Evolutionary conservation across 2,888 invertebrate genomes (phyloP).

Genomic region (Dione juno): DNA sequence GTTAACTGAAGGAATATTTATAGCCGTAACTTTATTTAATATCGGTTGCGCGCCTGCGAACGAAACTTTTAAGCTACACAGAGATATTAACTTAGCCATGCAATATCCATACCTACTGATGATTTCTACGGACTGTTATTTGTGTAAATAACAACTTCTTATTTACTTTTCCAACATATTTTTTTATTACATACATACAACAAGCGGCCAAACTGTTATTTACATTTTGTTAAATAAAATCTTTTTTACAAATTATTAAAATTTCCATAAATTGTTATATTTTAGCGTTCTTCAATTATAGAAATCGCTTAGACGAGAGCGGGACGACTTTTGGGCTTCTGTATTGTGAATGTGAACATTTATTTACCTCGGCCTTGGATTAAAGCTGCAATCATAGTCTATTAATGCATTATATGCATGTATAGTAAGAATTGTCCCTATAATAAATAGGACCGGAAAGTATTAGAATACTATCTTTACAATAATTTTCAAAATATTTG

Average conservation of each 20-base stretch:
- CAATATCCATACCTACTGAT: conserved; percentile 43
- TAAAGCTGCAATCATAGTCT: not conserved
- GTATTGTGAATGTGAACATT: no score
- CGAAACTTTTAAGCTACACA: conserved; percentile 74
- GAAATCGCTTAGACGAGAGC: no score
- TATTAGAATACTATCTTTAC: conserved; percentile 20
- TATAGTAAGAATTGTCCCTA: not conserved
- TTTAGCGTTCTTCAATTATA: no score
- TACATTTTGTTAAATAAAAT: no score
- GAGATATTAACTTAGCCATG: conserved; percentile 51
- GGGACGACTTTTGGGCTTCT: no score
- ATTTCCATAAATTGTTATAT: no score
- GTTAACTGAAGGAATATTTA: conserved; percentile 82
- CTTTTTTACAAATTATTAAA: no score
- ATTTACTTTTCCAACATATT: no score
- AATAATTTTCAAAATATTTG: conserved; percentile 43
- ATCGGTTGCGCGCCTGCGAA: conserved; percentile 63
- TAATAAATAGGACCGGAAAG: not conserved
- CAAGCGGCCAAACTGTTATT: no score
- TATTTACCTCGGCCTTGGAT: no score
- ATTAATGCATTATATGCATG: not conserved
- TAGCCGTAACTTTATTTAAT: conserved; percentile 83
- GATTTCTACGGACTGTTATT: conserved; percentile 6
- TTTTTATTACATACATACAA: not conserved
- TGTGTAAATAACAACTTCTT: no score